Percentiles rank a stretch among this genome's conserved stretches.
phyloP scores from a whole-genome alignment of 2,888 invertebrate genomes.

The Pedicia rivosa region DNA sequence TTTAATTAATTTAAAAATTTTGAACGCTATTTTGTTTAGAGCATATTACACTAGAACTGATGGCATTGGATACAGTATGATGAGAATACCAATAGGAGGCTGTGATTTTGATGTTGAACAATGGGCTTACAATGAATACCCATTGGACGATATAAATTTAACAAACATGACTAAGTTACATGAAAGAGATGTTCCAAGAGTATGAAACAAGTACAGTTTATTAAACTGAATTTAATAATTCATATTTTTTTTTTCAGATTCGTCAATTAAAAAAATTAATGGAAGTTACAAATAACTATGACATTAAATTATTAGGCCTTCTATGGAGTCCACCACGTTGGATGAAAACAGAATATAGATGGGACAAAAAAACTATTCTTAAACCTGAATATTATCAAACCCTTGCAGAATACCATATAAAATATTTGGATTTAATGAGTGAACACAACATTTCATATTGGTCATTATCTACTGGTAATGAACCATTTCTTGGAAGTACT shows the following conservation, averaged over 20 bases:
- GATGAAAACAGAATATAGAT: conserved; percentile 50
- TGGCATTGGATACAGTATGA: conserved; percentile 65
- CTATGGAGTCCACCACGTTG: conserved; percentile 52
- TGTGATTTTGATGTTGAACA: conserved; percentile 68
- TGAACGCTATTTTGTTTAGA: too few relatives aligned
- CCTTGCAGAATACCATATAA: conserved; percentile 69
- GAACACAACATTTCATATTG: conserved; percentile 52
- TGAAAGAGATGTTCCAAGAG: conserved; percentile 20
- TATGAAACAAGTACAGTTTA: conserved; percentile 1
- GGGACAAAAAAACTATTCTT: conserved; percentile 39
- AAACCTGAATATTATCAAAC: conserved; percentile 48
- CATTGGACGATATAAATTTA: conserved; percentile 41
- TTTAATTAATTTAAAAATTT: too few relatives aligned
- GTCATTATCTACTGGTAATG: conserved; percentile 79
- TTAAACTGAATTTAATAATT: neutral
- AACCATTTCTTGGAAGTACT: conserved; percentile 53
- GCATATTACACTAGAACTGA: conserved; percentile 13
- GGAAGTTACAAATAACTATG: conserved; percentile 17
- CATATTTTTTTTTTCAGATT: conserved; percentile 10
- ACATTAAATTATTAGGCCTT: conserved; percentile 21
- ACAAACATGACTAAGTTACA: conserved; percentile 37
- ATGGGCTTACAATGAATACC: conserved; percentile 61
- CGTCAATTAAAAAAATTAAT: conserved; percentile 22
- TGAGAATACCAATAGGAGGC: conserved; percentile 71
- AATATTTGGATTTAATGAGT: conserved; percentile 62